Conservation (phyloP, 2,888 invertebrate genomes). For the Polyommatus iphigenia region DNA sequence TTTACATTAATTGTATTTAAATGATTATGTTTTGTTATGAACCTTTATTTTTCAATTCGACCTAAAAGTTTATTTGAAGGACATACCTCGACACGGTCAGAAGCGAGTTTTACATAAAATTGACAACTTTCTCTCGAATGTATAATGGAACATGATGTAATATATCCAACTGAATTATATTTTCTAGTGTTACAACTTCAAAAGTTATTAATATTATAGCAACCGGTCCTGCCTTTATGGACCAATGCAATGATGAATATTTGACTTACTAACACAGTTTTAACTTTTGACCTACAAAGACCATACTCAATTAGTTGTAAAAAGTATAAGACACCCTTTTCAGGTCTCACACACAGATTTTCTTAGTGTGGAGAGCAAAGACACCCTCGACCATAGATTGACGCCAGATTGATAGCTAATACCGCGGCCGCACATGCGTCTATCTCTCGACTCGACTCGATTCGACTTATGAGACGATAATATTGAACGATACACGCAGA, state of each 20-base stretch:
- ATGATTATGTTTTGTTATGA: not conserved
- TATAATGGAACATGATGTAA: conserved; percentile 10
- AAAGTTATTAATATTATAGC: not conserved
- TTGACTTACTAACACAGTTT: not conserved
- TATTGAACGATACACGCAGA: too few species aligned
- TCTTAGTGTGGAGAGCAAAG: too few species aligned
- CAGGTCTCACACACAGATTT: too few species aligned
- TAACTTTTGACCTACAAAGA: too few species aligned
- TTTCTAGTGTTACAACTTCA: conserved; percentile 11
- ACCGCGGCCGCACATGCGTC: too few species aligned
- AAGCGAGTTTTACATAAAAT: conserved; percentile 10
- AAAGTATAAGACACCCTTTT: too few species aligned
- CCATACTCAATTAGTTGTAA: too few species aligned
- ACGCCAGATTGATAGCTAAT: too few species aligned
- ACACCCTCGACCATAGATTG: too few species aligned
- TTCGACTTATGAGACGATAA: too few species aligned
- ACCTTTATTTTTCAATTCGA: not conserved
- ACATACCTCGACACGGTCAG: not conserved
- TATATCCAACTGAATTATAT: conserved; percentile 14
- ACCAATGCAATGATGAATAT: not conserved
- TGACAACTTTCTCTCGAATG: conserved; percentile 16
- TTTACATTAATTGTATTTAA: not conserved
- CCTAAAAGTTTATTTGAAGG: not conserved
- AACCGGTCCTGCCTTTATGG: not conserved
- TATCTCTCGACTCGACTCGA: too few species aligned